Evolutionary conservation across 2,888 invertebrate species (phyloP), one percentile per base, ranked within the genome.

Genomic region (Timema cristinae): DNA sequence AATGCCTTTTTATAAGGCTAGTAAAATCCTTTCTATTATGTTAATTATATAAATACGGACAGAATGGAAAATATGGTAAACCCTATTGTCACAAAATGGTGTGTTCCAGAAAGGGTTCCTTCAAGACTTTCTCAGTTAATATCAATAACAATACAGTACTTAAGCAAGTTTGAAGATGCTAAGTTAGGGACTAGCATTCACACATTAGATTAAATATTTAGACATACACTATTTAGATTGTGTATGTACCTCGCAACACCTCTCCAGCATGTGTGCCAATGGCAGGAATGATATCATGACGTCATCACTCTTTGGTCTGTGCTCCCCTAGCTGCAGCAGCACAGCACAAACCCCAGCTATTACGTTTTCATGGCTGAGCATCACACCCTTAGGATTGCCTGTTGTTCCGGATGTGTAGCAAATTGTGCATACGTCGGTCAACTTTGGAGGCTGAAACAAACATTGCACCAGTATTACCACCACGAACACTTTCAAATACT

Each of bases 341-440:
- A 96, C 94, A 63, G 95, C 91, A 82, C 93, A 92, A 77, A 96
- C 89, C 5, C 93, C 93, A 1, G 97, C 92, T 72, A 98, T 91
- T 49, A 97, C 91, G 82, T 98, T 98, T 81, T 92, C 93, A 82
- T 99, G 98, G 1, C 96, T 95, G 78, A 99, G 83, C 95, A 98
- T 96, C 49, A 95, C 97, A 69, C 98, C 98, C 84, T 99, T 97
- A 4, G 98, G 98, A 84, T 93, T 92, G 6, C 98, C 98, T 10
- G 97, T 97, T 7, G 97, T 97, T 48, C 98, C 98, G 59, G 97
- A 97, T 6, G 98, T 98, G 83, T 98, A 98, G 84, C 98, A 98
- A 76, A 98, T 92, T 59, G 97, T 97, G 81, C 95, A 95, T 67
- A 97, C 83, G 82, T 95, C 95, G 69, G 91, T 89, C 51, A 93